Evolutionary conservation across 2,113 vertebrate species (phyloP).

Genomic region (Phasianus colchicus): DNA sequence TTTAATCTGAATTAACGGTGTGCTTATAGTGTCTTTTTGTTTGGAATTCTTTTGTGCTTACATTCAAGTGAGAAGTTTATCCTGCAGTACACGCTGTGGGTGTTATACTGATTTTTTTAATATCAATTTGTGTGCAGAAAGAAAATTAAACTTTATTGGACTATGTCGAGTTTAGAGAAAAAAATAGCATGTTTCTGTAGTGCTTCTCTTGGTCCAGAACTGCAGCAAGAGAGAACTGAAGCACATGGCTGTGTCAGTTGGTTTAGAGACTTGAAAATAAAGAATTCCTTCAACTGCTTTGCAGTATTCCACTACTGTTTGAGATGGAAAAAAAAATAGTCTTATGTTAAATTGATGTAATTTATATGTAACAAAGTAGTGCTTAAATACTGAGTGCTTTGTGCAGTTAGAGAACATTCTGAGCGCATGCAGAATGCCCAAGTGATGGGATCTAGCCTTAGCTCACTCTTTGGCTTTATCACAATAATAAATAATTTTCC

Average conservation of each 20-base stretch:
- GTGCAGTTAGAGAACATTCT: neutral
- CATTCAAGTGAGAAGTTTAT: neutral
- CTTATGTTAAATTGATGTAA: neutral
- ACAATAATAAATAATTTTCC: constrained; percentile 10
- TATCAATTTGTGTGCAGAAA: neutral
- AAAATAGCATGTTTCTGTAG: rapidly evolving
- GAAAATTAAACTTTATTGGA: neutral
- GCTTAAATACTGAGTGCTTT: constrained; percentile 12
- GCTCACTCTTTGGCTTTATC: constrained; percentile 5
- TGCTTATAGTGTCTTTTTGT: neutral
- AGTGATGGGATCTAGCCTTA: neutral
- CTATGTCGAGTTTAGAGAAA: neutral
- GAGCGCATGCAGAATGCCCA: neutral
- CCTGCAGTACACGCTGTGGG: neutral
- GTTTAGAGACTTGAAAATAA: neutral
- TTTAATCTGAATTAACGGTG: neutral
- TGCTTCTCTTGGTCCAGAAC: neutral
- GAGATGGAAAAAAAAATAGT: neutral
- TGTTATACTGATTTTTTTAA: neutral
- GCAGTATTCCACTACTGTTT: neutral
- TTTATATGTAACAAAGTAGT: neutral
- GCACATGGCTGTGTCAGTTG: neutral
- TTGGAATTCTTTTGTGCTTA: neutral
- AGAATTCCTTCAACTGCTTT: neutral
- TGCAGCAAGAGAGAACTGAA: neutral